phyloP scores from a whole-genome alignment of 1,140 invertebrate species.

The Drosophila saltans region DNA sequence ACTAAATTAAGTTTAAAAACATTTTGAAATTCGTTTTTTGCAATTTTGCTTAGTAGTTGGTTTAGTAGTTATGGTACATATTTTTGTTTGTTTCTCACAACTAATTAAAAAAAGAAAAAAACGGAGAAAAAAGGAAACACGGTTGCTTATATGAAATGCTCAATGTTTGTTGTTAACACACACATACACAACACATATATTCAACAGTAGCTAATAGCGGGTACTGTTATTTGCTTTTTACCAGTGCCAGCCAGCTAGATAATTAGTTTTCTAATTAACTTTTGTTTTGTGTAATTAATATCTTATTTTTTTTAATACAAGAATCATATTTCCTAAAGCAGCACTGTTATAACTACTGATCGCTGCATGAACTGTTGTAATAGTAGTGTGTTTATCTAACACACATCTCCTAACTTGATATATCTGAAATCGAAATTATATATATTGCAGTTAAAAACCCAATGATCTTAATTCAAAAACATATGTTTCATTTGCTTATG shows the following conservation, averaged over 20 bases:
- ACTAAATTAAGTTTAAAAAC: constrained; percentile 62
- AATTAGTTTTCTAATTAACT: constrained; percentile 31
- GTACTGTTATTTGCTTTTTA: constrained; percentile 52
- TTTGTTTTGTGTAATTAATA: constrained; percentile 45
- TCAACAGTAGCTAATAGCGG: constrained; percentile 33
- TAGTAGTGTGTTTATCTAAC: constrained; percentile 52
- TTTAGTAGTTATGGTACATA: constrained; percentile 63
- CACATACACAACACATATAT: constrained; percentile 22
- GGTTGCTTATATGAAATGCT: constrained; percentile 65
- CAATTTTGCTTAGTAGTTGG: constrained; percentile 66
- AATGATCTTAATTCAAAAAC: constrained; percentile 69
- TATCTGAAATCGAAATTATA: constrained; percentile 50
- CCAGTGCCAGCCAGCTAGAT: constrained; percentile 66
- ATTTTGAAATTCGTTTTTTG: constrained; percentile 73
- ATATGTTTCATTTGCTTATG: constrained; percentile 41
- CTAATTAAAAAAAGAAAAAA: constrained; percentile 29
- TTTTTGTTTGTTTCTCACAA: constrained; percentile 50
- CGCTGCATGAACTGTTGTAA: constrained; percentile 69
- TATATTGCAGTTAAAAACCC: constrained; percentile 64
- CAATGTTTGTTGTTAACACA: constrained; percentile 62
- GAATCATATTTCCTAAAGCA: constrained; percentile 27
- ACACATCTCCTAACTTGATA: constrained; percentile 19
- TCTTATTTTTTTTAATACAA: not conserved
- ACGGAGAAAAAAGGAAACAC: constrained; percentile 41
- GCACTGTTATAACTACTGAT: constrained; percentile 54